Conservation (phyloP, 2,888 invertebrate genomes). For the Troides oblongomaculatus region DNA sequence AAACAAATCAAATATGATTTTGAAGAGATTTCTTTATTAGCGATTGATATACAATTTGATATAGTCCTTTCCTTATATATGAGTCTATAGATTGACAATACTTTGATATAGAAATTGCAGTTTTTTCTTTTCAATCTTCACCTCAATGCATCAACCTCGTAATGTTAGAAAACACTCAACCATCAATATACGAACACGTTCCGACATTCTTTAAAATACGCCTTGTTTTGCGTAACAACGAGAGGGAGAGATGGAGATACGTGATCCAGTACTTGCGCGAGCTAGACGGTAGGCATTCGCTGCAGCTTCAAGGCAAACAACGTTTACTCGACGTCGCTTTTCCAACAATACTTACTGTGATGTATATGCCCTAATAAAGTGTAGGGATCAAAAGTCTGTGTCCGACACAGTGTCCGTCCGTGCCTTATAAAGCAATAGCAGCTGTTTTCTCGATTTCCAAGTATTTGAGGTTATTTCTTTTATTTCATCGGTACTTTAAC, state of each 20-base stretch:
- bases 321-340: conserved; percentile 67
- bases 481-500: conserved; percentile 56
- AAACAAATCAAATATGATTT: too few relatives aligned
- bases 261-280: conserved; percentile 34
- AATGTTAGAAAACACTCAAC: conserved; percentile 39
- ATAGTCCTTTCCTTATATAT: too few relatives aligned
- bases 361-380: conserved; percentile 29
- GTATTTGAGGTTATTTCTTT: conserved; percentile 58
- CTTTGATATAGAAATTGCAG: background rate
- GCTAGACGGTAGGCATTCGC: conserved; percentile 44
- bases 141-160: conserved; percentile 2
- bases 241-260: conserved; percentile 52
- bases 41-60: too few relatives aligned
- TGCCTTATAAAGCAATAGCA: conserved; percentile 32
- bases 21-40: too few relatives aligned
- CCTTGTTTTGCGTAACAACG: conserved; percentile 42
- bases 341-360: conserved; percentile 54
- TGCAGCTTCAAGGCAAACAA: conserved; percentile 73
- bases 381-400: conserved; percentile 39
- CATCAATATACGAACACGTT: conserved; percentile 45
- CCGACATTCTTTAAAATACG: conserved; percentile 54
- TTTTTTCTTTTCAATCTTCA: background rate
- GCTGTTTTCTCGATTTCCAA: conserved; percentile 67
- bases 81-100: background rate
- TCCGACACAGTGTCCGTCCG: conserved; percentile 35